Conservation (phyloP, 35 echinoderm and acorn worm genomes). For the Apostichopus japonicus region DNA sequence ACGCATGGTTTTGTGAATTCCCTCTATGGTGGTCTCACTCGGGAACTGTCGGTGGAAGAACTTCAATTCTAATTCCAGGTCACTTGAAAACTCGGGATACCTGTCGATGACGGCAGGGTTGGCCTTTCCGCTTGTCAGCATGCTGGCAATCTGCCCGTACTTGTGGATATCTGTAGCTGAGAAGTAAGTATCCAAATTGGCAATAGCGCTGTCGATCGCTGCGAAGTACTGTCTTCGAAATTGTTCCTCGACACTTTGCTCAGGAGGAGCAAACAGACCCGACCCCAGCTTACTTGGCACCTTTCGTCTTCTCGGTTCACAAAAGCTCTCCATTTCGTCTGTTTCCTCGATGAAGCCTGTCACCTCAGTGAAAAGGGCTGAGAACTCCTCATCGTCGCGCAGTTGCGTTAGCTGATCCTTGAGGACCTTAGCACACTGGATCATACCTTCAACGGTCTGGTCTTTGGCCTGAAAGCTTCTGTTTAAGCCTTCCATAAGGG, state of each 20-base stretch:
- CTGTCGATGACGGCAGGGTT: conserved; percentile 11
- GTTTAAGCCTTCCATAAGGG: neutral
- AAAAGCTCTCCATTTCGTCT: conserved; percentile 3
- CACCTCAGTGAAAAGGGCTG: conserved; percentile 27
- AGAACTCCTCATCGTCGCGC: conserved; percentile 20
- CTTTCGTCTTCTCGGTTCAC: too few species aligned
- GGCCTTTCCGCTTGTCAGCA: conserved; percentile 11
- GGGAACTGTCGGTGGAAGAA: conserved; percentile 34
- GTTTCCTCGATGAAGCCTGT: conserved; percentile 9
- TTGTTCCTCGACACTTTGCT: conserved; percentile 2
- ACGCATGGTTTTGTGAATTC: neutral
- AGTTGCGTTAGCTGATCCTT: conserved; percentile 30
- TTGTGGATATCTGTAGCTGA: neutral
- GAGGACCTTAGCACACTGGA: conserved; percentile 5
- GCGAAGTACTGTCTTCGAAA: neutral
- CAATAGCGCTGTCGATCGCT: conserved; percentile 21
- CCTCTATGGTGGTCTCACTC: conserved; percentile 3
- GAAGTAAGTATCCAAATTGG: conserved; percentile 33
- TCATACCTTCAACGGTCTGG: conserved; percentile 35
- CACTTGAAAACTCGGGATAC: neutral
- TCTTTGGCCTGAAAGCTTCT: neutral
- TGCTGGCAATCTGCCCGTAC: conserved; percentile 14
- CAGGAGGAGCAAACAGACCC: conserved; percentile 1
- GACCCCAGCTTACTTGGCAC: conserved; percentile 2
- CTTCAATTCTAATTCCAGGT: neutral